Evolutionary conservation across 2,113 vertebrate genomes (phyloP), one percentile per base, ranked within the genome.

Genomic region (Nerophis lumbriciformis): DNA sequence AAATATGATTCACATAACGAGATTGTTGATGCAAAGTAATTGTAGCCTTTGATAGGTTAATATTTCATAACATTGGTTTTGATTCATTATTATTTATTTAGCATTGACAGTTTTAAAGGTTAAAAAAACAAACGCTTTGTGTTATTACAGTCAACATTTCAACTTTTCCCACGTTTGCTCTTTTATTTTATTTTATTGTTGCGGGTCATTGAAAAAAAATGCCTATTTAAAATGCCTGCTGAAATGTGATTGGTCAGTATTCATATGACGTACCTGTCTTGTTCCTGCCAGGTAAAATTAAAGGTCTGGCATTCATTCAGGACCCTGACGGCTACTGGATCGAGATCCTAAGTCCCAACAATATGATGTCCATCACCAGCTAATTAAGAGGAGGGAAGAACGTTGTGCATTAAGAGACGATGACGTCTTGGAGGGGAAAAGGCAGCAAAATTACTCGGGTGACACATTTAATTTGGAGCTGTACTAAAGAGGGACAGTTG

Each of bases 321-420:
- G 95, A 98, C 87, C 97, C 96, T n/a, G 95, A 98, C 68, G 95
- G 94, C 77, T 98, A 98, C 81, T 98, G 95, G 95, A 98, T 98
- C 76, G 95, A 98, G 88, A 98, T 98, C 83, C 86, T 98, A 83
- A 98, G 93, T 88, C 95, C 97, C 14, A 94, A 98, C 80, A 90
- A 84, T 58, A 95, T 98, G 91, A 79, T 89, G 66, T 84, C 90
- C 76, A 90, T 98, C 68, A 88, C 90, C 72, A 92, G 87, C 10
- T 90, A 89, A 57, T 44, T 4, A 12, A 8, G 78, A 73, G 51
- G 61, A 67, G 53, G 61, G 71, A 42, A 69, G n/a, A 65, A 4
- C 8, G 7, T 56, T 2, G 0, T 13, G 44, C 4, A 37, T 72
- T 68, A 48, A 53, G 2, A 5, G 58, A 48, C 15, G 54, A 63